Base-by-base conservation (phyloP, 2,797 vertebrate genomes). In the Sebastolobus alascanus region DNA sequence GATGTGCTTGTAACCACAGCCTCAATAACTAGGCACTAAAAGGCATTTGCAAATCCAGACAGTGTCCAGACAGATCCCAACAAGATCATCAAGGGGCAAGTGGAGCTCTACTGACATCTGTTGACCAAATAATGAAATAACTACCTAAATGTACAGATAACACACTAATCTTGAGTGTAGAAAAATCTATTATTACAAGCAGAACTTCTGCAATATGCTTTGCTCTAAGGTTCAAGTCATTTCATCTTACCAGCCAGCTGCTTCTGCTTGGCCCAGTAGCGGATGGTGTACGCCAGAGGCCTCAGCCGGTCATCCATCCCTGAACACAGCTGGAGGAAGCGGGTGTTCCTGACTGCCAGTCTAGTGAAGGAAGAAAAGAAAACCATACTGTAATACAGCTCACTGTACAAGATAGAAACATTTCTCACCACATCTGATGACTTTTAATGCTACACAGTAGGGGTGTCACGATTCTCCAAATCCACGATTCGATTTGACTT, bases 211-310 rank as follows among this genome's bases (percentile, higher is more conserved):
- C 33, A 5, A 33, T n/a, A 35, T 5, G 4, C 29, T n/a, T 2
- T 4, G 5, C 13, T 11, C 10, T 5, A 2, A 10, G 8, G 14
- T 27, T 10, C 2, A 20, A 50, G 60, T 63, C 2, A 20, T 52
- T 78, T 74, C 0, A 40, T 43, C 90, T 91, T 91, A 99, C 98
- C 98, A 63, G 97, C 97, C 68, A 98, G 91, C 52, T 96, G 95
- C 80, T 97, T 97, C 87, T 96, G 96, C 84, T 96, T 97, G 61
- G 97, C 98, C 98, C 98, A 99, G 89, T 96, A 96, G 40, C 98
- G 96, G 75, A 98, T 29, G 0, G 95, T 94, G 58, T 96, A 98
- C 5, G 96, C 97, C 22, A 99, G 91, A 27, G 97, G 97, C 68
- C 96, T 93, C 20, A 99, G 95, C n/a, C 97, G 95, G 22, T 88